A percentile compares a stretch with the other conserved stretches of the same genome.
phyloP scores from a whole-genome alignment of 1,140 invertebrate genomes.

The Geopemphigus sp. region DNA sequence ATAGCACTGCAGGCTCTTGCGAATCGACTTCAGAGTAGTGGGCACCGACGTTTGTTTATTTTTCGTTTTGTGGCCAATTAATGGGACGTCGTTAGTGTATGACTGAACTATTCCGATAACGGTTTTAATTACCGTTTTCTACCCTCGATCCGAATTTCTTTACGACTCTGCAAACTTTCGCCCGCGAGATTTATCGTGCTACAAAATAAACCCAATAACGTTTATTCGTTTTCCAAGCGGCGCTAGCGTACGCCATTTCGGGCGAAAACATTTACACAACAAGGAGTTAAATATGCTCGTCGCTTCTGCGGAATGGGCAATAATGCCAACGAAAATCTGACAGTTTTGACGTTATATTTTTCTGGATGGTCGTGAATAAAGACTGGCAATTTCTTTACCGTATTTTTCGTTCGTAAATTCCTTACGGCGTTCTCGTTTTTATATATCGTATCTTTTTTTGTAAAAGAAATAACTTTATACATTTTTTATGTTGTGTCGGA shows the following conservation, averaged over 20 bases:
- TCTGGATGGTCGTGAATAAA: neutral
- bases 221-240: conserved; percentile 14
- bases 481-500: neutral
- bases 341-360: conserved; percentile 34
- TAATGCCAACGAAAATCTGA: conserved; percentile 17
- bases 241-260: neutral
- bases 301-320: neutral
- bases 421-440: neutral
- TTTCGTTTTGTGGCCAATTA: conserved; percentile 29
- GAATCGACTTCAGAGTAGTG: neutral
- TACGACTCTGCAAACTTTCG: conserved; percentile 18
- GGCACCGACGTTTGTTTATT: conserved; percentile 16
- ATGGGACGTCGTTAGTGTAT: conserved; percentile 29
- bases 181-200: conserved; percentile 23
- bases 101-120: conserved; percentile 47
- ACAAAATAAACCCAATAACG: conserved; percentile 40
- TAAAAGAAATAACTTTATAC: conserved; percentile 14
- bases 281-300: conserved; percentile 18
- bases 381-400: neutral
- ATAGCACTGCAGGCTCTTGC: neutral
- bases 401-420: conserved; percentile 8
- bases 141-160: conserved; percentile 14
- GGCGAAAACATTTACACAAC: conserved; percentile 9
- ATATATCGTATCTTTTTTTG: neutral
- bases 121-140: conserved; percentile 42